phyloP scores from a whole-genome alignment of 1,140 invertebrate genomes.

The Drosophila dunni region DNA sequence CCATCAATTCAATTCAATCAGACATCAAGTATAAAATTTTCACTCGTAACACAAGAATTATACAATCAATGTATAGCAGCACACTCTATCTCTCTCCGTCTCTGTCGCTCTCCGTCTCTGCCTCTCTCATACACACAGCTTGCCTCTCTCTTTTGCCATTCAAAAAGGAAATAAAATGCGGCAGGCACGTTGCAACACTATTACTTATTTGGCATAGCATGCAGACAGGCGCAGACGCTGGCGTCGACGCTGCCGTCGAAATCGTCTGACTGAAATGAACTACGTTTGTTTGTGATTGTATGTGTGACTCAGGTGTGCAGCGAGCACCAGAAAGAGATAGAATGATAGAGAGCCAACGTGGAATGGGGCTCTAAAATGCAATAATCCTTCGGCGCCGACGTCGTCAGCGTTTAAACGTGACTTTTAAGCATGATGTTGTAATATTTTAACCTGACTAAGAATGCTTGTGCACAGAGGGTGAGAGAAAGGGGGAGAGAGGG shows the following conservation, averaged over 20 bases:
- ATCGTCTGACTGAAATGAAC: conserved; percentile 76
- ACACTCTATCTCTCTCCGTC: conserved; percentile 33
- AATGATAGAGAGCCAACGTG: background rate
- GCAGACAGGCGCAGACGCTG: conserved; percentile 67
- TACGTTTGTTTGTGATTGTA: conserved; percentile 77
- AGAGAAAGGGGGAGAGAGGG: conserved; percentile 1
- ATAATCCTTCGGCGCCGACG: conserved; percentile 82
- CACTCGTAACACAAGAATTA: conserved; percentile 77
- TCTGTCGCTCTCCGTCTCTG: conserved; percentile 2
- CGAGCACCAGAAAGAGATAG: conserved; percentile 8
- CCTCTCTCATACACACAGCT: background rate
- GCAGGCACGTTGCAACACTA: conserved; percentile 83
- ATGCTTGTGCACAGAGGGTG: conserved; percentile 29
- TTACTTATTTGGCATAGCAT: conserved; percentile 75
- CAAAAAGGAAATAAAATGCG: conserved; percentile 78
- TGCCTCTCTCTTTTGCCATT: conserved; percentile 28
- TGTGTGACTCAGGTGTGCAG: conserved; percentile 44
- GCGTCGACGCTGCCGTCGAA: conserved; percentile 33
- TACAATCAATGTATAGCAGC: conserved; percentile 71
- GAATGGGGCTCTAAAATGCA: conserved; percentile 67
- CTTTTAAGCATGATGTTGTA: conserved; percentile 83
- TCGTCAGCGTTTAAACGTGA: conserved; percentile 82
- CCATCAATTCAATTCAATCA: conserved; percentile 82
- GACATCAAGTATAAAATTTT: conserved; percentile 79
- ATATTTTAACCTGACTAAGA: conserved; percentile 82